Base-by-base conservation (phyloP, 2,797 vertebrate genomes). In the Glyptemys insculpta region DNA sequence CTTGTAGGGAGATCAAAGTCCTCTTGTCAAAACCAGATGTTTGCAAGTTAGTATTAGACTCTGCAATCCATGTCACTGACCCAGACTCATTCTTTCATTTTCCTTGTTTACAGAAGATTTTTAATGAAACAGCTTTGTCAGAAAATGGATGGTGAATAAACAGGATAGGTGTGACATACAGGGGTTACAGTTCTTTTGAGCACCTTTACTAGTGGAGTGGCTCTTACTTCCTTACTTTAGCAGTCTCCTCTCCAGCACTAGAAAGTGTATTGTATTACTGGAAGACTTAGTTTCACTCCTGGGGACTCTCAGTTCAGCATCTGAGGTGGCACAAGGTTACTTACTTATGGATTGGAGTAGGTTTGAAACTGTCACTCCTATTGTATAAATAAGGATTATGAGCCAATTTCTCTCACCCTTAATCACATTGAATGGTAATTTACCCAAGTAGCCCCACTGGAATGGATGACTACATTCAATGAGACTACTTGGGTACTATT, bases 161-260 rank as follows among this genome's bases (percentile, higher is more conserved):
- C 29, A 29, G n/a, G 23, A 59, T 68, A 72, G n/a, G 9, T 27
- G 12, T 44, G 37, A 19, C 83, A 37, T 1, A 0, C 0, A 56
- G 85, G 49, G 41, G 49, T 80, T 18, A 6, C 62, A 84, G 21
- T 27, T 87, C 29, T n/a, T 68, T 80, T 74, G 8, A 80, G 21
- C 1, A 31, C 12, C 2, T 87, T 87, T 8, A 12, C 4, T 72
- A 2, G 47, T 72, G 2, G 0, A 37, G 31, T 27, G 12, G 7
- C 78, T 5, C 3, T 86, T 15, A 2, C 6, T 52, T 65, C 19
- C 91, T 94, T 76, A 12, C 12, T 91, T 16, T 50, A 90, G 6
- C 90, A 87, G 57, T 21, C 87, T 21, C 18, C 16, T 19, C 5
- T 56, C 15, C 90, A 25, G 4, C 6, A n/a, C 19, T 2, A 37